Base-by-base conservation (phyloP, 2,797 vertebrate species). In the Ataeniobius toweri region DNA sequence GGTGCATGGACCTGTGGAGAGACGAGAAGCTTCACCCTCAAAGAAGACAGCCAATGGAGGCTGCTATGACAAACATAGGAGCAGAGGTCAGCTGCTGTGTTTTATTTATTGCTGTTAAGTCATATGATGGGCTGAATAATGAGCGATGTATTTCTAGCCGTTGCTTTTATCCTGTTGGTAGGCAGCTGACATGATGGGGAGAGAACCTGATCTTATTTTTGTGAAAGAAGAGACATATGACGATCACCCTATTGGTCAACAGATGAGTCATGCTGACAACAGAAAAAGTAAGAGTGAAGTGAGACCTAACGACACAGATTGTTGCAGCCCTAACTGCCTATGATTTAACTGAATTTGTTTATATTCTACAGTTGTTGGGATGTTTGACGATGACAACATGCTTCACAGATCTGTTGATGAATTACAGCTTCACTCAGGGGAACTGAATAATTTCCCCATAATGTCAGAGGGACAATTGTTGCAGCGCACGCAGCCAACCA, bases 1-100 rank as follows among this genome's bases (percentile, higher is more conserved):
- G 95, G 95, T 96, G 95, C 86, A 94, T 95, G 91, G 90, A 95
- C 79, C 89, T 95, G 59, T 96, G 95, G 96, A 92, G 93, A 82
- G 94, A 95, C 8, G 94, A 95, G 0, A 94, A 94, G 71, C 50
- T 83, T 2, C 63, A 77, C 9, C 9, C 80, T 71, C 88, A 85
- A 7, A 87, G 89, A 44, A 91, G 93, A 76, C 88, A 89, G 9
- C 68, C 80, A 0, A 39, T 85, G 71, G 91, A 87, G 36, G n/a
- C 75, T 28, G 82, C 89, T 2, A 90, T 93, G 88, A 87, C 82
- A 7, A 91, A 89, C 85, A 88, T 93, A 77, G 90, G 80, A 51
- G 18, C 83, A 28, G 91, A 90, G 92, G 94, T 95, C 68, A 77
- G 88, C 7, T 26, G 36, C 44, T 41, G 48, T 14, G 3, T n/a